Conservation (phyloP, 2,888 invertebrate species). For the Anthoptus insignis region DNA sequence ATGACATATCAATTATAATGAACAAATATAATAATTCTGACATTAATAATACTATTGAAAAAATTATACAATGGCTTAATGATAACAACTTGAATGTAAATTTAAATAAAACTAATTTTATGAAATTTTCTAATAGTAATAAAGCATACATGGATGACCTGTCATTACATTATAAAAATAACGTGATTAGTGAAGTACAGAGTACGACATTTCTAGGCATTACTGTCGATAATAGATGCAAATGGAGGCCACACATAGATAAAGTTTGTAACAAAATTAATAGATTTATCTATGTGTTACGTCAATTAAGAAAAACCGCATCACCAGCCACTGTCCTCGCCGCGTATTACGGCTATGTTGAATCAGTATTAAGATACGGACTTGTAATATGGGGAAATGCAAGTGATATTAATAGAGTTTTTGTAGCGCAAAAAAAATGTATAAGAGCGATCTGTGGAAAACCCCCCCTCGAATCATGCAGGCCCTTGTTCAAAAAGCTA, state of each 20-base stretch:
- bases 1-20: conserved; percentile 32
- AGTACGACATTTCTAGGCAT: background rate
- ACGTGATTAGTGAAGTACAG: too few species aligned
- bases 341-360: conserved; percentile 1
- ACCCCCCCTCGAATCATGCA: too few species aligned
- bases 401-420: background rate
- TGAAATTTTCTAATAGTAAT: background rate
- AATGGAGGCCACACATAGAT: background rate
- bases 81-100: conserved; percentile 5
- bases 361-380: conserved; percentile 13
- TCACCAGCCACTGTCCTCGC: background rate
- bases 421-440: conserved; percentile 10
- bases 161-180: too few species aligned
- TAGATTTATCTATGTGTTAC: background rate
- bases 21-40: background rate
- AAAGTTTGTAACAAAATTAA: background rate
- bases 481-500: too few species aligned
- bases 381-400: conserved; percentile 10
- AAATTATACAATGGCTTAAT: background rate
- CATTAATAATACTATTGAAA: background rate
- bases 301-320: background rate
- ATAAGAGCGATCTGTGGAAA: too few species aligned
- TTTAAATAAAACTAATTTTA: conserved; percentile 4
- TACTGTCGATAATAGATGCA: background rate
- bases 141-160: background rate